Evolutionary conservation across 2,888 invertebrate genomes (phyloP).

Genomic region (Cosmopolites sordidus): DNA sequence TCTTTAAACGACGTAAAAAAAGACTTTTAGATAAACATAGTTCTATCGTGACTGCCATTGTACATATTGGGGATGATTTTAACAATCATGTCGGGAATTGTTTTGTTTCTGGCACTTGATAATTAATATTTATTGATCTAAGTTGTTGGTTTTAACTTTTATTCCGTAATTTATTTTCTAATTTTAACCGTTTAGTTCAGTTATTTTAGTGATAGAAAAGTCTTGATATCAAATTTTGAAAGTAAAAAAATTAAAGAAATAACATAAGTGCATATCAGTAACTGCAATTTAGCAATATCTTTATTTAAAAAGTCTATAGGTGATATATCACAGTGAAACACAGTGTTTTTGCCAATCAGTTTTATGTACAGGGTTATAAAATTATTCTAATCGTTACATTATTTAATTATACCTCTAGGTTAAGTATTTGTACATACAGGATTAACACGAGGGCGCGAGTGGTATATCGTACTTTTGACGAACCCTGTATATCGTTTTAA

Average conservation of each 20-base stretch:
- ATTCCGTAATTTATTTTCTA: background rate
- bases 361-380: conserved; percentile 9
- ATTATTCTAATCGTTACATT: no score
- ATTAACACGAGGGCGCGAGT: no score
- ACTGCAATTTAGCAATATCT: conserved; percentile 19
- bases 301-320: conserved; percentile 5
- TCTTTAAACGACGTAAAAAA: conserved; percentile 18
- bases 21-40: conserved; percentile 9
- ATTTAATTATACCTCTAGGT: no score
- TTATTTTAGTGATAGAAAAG: background rate
- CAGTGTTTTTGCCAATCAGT: no score
- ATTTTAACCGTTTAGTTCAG: background rate
- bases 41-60: conserved; percentile 21
- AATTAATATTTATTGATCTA: background rate
- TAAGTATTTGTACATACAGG: no score
- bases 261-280: conserved; percentile 19
- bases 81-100: background rate
- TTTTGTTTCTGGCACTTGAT: background rate
- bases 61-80: conserved; percentile 6
- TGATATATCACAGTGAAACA: background rate
- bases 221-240: background rate
- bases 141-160: background rate
- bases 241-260: background rate
- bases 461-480: no score
- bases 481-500: no score